Conservation (phyloP, 2,797 vertebrate genomes). For the Atherinosoma microstoma region DNA sequence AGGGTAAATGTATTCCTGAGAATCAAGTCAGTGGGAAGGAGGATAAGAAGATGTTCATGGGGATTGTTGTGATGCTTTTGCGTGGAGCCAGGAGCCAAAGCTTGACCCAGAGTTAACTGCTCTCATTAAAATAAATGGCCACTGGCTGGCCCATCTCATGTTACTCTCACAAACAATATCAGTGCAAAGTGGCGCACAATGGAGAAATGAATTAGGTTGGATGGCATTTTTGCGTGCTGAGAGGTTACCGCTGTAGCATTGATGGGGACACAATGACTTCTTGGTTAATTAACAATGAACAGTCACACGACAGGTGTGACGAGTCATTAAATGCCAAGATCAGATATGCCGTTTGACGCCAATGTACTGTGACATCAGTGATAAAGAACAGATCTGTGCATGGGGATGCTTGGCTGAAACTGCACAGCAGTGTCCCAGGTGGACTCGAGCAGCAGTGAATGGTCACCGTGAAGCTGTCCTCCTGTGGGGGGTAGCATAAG, state of each 20-base stretch:
- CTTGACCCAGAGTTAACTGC: slow-evolving; percentile 69
- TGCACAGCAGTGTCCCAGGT: slow-evolving; percentile 37
- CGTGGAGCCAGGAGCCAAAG: slow-evolving; percentile 44
- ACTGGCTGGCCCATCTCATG: slow-evolving; percentile 62
- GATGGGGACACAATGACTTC: slow-evolving; percentile 48
- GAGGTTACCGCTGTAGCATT: slow-evolving; percentile 42
- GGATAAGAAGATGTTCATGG: slow-evolving; percentile 48
- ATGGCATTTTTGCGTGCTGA: slow-evolving; percentile 39
- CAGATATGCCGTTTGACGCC: slow-evolving; percentile 40
- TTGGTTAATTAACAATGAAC: slow-evolving; percentile 54
- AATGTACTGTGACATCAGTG: slow-evolving; percentile 44
- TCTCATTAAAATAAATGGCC: slow-evolving; percentile 79
- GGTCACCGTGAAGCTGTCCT: slow-evolving; percentile 24
- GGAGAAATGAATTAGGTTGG: slow-evolving; percentile 59
- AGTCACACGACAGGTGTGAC: slow-evolving; percentile 56
- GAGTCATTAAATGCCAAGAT: slow-evolving; percentile 50
- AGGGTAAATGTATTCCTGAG: slow-evolving; percentile 71
- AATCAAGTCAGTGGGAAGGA: slow-evolving; percentile 60
- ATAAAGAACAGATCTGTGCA: slow-evolving; percentile 11
- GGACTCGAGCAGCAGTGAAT: slow-evolving; percentile 21
- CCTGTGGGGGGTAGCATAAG: slow-evolving; percentile 33
- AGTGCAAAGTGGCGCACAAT: slow-evolving; percentile 49
- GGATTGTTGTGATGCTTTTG: slow-evolving; percentile 41
- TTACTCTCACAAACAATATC: slow-evolving; percentile 66
- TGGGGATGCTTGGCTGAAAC: slow-evolving; percentile 12